Percentiles rank a stretch among this genome's conserved stretches.
These are phyloP conservation scores for Arrhopalites spinosus DNA, from an alignment of 2,888 invertebrate species.

Conservation along the genomic window DNA sequence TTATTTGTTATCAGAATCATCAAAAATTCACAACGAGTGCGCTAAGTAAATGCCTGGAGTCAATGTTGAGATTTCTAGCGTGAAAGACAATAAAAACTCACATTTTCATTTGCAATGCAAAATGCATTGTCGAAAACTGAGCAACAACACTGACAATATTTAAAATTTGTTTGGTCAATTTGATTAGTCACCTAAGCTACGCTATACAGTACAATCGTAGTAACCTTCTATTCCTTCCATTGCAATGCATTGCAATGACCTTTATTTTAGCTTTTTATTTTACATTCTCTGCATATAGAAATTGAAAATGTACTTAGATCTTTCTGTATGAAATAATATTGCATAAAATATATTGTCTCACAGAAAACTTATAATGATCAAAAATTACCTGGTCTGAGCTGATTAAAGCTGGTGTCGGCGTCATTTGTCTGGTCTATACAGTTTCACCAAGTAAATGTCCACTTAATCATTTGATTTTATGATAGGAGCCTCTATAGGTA, in stretches of 20 bases:
- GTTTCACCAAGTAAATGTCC: no score
- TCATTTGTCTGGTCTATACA: no score
- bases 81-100: no score
- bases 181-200: background rate
- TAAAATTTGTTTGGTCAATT: background rate
- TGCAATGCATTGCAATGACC: no score
- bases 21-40: background rate
- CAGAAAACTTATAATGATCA: no score
- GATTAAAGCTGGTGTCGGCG: slow-evolving; percentile 20
- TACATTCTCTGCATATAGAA: background rate
- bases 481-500: no score
- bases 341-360: no score
- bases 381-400: slow-evolving; percentile 16
- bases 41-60: background rate
- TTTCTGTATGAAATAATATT: no score
- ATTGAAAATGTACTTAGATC: no score
- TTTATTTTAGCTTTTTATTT: background rate
- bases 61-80: background rate
- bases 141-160: no score
- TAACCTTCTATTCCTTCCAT: background rate
- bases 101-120: no score
- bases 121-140: background rate
- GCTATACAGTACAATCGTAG: background rate
- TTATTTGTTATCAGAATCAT: background rate
- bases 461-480: no score